Evolutionary conservation across 2,797 vertebrate genomes (phyloP), one percentile per base, ranked within the genome.

Genomic region (Cynopterus sphinx): DNA sequence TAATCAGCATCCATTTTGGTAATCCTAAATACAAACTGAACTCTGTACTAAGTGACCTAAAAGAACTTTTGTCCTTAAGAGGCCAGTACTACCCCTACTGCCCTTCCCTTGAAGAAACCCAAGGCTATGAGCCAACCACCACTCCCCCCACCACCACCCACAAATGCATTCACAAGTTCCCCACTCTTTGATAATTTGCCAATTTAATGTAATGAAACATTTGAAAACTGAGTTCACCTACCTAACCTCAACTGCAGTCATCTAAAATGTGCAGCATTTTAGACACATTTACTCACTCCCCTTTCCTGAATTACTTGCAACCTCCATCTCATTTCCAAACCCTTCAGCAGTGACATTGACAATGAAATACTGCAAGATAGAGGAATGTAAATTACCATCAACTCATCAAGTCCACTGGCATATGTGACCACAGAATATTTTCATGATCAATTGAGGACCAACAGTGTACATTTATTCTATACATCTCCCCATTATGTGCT

Each of bases 291-390:
- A 33, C 68, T 92, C 68, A 73, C 67, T 87, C 53, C 55, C n/a
- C 49, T 96, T 53, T 94, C 49, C 92, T 78, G 12, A 94, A 75
- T 94, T 92, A 93, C 41, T 92, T 91, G 77, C 33, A 94, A 83
- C 65, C 61, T 96, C 74, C 65, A 86, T 57, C 65, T 94, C 31
- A 91, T 92, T 96, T 91, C 53, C 84, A 90, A 86, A 97, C 70
- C 81, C 77, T 95, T 97, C 71, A 82, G 84, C 28, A 61, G 88
- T 74, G 85, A 82, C 67, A 86, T 31, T 73, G 33, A 87, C 22
- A 96, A 95, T 77, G 55, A 17, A 85, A 88, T 15, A 55, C 61
- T 94, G 53, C 24, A 91, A 59, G 41, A 39, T 73, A 5, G 91
- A 49, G 87, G 28, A 65, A 88, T 75, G 31, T 82, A 95, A 91